Percentiles rank a stretch among this genome's conserved stretches.
Conservation (phyloP, 2,888 invertebrate species). For the Pinctada fucata region DNA sequence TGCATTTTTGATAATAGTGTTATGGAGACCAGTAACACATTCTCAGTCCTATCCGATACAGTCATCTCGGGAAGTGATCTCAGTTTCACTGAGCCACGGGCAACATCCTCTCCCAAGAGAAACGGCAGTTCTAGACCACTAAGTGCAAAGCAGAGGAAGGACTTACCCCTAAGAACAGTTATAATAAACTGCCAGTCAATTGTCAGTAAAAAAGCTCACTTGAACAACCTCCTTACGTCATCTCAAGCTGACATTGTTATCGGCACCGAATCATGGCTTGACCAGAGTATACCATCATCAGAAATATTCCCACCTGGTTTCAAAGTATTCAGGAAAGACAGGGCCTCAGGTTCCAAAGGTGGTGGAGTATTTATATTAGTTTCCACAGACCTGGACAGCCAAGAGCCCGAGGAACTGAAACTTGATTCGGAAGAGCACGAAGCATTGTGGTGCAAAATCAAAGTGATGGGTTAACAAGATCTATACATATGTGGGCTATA, state of each 20-base stretch:
- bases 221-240: conserved; percentile 2
- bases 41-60: background rate
- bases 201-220: background rate
- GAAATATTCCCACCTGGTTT: conserved; percentile 26
- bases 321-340: conserved; percentile 31
- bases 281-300: background rate
- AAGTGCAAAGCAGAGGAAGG: background rate
- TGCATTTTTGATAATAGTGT: conserved; percentile 25
- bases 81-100: background rate
- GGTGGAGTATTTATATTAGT: conserved; percentile 28
- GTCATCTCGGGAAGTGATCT: background rate
- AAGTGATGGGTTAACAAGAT: conserved; percentile 27
- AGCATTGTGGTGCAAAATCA: conserved; percentile 31
- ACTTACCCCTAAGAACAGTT: background rate
- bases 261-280: conserved; percentile 30
- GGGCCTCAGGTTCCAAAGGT: conserved; percentile 8
- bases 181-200: background rate
- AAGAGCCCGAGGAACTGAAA: conserved; percentile 31
- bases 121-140: no score
- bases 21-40: conserved; percentile 21
- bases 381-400: conserved; percentile 20
- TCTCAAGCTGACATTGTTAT: conserved; percentile 27
- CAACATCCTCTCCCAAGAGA: conserved; percentile 3
- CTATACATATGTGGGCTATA: conserved; percentile 36
- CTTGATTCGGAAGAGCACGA: conserved; percentile 17